phyloP scores from a whole-genome alignment of 2,797 vertebrate species.

The Streptopelia turtur region DNA sequence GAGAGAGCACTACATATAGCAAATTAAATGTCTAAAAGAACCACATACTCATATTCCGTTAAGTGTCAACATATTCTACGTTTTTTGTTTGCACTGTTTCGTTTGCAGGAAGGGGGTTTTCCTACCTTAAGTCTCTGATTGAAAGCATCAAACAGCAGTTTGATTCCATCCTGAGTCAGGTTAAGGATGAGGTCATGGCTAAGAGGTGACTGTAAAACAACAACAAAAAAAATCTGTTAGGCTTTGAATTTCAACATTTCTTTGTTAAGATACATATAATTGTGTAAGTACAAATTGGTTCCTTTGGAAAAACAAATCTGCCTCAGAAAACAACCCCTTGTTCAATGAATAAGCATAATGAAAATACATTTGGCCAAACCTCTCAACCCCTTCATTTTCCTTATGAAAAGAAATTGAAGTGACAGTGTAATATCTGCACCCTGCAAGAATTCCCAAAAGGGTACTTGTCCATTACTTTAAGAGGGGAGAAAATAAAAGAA shows the following conservation, averaged over 20 bases:
- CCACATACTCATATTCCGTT: not conserved
- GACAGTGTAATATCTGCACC: not conserved
- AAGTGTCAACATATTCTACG: not conserved
- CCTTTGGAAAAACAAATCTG: not conserved
- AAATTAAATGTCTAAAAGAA: not conserved
- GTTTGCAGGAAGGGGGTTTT: not conserved
- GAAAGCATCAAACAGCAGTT: constrained; percentile 99
- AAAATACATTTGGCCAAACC: not conserved
- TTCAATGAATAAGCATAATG: not conserved
- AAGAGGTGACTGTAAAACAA: constrained; percentile 88
- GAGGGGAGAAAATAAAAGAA: accelerated
- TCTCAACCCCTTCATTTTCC: not conserved
- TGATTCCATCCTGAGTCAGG: constrained; percentile 99
- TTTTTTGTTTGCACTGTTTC: not conserved
- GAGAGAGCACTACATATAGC: accelerated
- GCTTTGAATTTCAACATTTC: not conserved
- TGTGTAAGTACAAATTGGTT: not conserved
- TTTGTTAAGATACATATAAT: not conserved
- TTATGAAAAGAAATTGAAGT: not conserved
- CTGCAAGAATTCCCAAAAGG: not conserved
- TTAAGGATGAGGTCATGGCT: constrained; percentile 99
- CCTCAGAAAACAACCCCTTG: not conserved
- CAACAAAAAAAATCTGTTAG: constrained; percentile 13
- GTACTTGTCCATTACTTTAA: not conserved
- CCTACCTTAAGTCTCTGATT: constrained; percentile 99